A percentile compares a stretch with the other conserved stretches of the same genome.
Conservation (phyloP, 2,113 vertebrate genomes). For the Atherinomorus stipes region DNA sequence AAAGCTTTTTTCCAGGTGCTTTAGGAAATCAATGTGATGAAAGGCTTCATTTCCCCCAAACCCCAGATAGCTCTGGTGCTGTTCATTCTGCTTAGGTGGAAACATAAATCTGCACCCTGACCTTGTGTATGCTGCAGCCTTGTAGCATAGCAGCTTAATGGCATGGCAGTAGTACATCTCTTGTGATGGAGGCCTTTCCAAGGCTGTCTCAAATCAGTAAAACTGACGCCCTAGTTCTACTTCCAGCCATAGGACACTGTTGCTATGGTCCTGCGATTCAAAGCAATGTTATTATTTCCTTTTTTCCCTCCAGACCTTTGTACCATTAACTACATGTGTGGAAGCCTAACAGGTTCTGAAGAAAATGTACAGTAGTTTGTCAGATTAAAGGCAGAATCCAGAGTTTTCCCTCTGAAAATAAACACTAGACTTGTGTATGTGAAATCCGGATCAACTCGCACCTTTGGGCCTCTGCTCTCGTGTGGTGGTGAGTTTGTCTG, state of each 20-base stretch:
- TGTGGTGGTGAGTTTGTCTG: too few relatives aligned
- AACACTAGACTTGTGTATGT: too few relatives aligned
- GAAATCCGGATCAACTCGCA: too few relatives aligned
- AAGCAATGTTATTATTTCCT: slow-evolving; percentile 48
- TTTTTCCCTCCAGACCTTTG: slow-evolving; percentile 38
- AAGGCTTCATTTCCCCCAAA: slow-evolving; percentile 81
- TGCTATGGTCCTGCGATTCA: slow-evolving; percentile 50
- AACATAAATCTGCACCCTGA: slow-evolving; percentile 79
- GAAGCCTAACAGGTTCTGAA: slow-evolving; percentile 17
- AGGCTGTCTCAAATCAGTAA: slow-evolving; percentile 75
- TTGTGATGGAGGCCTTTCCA: slow-evolving; percentile 71
- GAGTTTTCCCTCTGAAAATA: too few relatives aligned
- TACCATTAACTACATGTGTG: slow-evolving; percentile 39
- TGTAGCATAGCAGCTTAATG: slow-evolving; percentile 67
- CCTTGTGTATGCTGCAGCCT: slow-evolving; percentile 77
- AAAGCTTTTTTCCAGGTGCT: slow-evolving; percentile 81
- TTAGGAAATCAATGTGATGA: slow-evolving; percentile 85
- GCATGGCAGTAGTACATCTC: slow-evolving; percentile 65
- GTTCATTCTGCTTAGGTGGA: slow-evolving; percentile 75
- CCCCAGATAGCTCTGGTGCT: slow-evolving; percentile 66
- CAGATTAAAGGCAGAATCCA: too few relatives aligned
- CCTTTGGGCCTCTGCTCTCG: too few relatives aligned
- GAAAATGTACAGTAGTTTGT: slow-evolving; percentile 17
- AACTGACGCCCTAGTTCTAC: slow-evolving; percentile 55
- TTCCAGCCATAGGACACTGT: slow-evolving; percentile 39